Conservation (phyloP, 2,888 invertebrate genomes). For the Stegana nigrithorax region DNA sequence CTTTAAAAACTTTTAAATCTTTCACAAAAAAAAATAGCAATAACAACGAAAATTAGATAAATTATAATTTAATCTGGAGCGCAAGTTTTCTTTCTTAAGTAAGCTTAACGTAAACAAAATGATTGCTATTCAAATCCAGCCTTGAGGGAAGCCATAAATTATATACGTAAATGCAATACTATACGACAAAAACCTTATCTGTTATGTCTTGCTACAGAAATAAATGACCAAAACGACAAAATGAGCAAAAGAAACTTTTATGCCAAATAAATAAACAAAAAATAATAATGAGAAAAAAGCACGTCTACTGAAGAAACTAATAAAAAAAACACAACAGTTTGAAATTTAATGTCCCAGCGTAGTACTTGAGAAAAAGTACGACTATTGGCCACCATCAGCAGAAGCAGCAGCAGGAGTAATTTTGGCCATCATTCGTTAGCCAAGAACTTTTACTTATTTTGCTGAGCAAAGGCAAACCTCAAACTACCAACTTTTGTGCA, state of each 20-base stretch:
- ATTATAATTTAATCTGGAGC: too few relatives aligned
- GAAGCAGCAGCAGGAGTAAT: neutral
- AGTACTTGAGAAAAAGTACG: slow-evolving; percentile 58
- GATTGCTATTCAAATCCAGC: too few relatives aligned
- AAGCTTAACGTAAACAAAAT: neutral
- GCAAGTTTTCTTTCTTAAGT: slow-evolving; percentile 37
- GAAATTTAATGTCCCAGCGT: slow-evolving; percentile 57
- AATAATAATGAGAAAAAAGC: too few relatives aligned
- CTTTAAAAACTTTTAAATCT: too few relatives aligned
- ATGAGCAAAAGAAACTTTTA: slow-evolving; percentile 33
- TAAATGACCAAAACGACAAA: slow-evolving; percentile 31
- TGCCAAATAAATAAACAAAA: slow-evolving; percentile 21
- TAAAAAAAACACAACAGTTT: slow-evolving; percentile 37
- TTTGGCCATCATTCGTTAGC: slow-evolving; percentile 23
- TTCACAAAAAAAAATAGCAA: too few relatives aligned
- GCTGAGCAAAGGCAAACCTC: neutral
- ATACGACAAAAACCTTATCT: slow-evolving; percentile 37
- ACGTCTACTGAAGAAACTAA: too few relatives aligned
- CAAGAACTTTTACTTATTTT: slow-evolving; percentile 56
- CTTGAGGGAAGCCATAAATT: slow-evolving; percentile 41
- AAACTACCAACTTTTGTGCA: neutral
- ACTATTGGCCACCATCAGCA: neutral
- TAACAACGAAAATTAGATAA: neutral
- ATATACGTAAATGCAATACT: neutral
- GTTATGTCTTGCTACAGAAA: slow-evolving; percentile 11